Evolutionary conservation across 1,140 invertebrate species (phyloP), one percentile per base, ranked within the genome.

Genomic region (Rhagoletis pomonella): DNA sequence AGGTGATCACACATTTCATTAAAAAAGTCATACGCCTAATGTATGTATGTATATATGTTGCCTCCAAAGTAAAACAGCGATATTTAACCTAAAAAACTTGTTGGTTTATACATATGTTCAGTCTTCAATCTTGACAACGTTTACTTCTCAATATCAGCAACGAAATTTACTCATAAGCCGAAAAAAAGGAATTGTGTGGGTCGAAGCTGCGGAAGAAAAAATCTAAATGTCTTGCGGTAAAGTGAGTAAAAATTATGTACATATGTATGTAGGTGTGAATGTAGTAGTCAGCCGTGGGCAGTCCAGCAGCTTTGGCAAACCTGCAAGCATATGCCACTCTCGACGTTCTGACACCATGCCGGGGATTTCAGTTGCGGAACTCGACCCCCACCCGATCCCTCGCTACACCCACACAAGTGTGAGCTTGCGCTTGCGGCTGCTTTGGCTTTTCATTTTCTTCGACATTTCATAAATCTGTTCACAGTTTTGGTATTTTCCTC

Each of bases 391-490:
- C 67, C 42, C 65, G 42, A 19, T 47, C 3, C 69, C 7, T 17
- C n/a, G 12, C 2, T 14, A 9, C 42, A 12, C 10, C 6, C 17
- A 6, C 7, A 55, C 0, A 55, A 55, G 7, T 19, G 17, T 5
- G 47, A 81, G 73, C 7, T 55, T 67, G 1, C 39, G 73, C 73
- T 81, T 81, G 73, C 47, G 73, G 73, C 73, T 81, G 7, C n/a
- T 50, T 55, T 81, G 73, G 73, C 50, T 55, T 81, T 81, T 55
- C 73, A 81, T 81, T 81, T 55, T 55, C 73, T 81, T 81, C 47
- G 47, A 81, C 73, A 81, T 81, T 81, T 81, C 73, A 81, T 81
- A 81, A 81, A 81, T 81, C 73, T 81, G 73, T 81, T 81, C 73
- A 58, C 39, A 55, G 19, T 81, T 81, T 81, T 1, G 50, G 50